Base-by-base conservation (phyloP, 2,888 invertebrate species). In the Hemistola chrysoprasaria region DNA sequence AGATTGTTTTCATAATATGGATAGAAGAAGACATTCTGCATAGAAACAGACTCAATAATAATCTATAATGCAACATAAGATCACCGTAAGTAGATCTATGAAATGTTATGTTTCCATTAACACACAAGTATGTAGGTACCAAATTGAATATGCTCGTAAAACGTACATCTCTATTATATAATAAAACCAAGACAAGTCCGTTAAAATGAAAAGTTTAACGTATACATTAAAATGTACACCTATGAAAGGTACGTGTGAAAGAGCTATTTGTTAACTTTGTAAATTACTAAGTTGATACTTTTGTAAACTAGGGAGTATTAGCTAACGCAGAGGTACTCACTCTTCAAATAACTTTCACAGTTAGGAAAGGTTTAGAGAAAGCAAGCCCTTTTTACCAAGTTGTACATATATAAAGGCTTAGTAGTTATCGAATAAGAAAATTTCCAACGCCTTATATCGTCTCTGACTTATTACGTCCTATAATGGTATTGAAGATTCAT, bases 251-350 rank as follows among this genome's bases (percentile, higher is more conserved):
- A 33, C 29, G 22, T 37, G 25, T 23, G 37, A 56, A 57, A 62
- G 54, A 61, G 49, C 56, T 59, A 57, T 47, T 55, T 64, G 59
- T 70, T 66, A 49, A 56, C 56, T 63, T 55, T 60, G 59, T 56
- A 66, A 66, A 71, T 71, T 62, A 61, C 58, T 56, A 54, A 56
- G 47, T 47, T 44, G 39, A 52, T 49, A 36, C 35, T 28, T 44
- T 36, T 45, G 47, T 48, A 45, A 45, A 49, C 43, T 44, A 34
- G 37, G 48, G 33, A 44, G 44, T 41, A 37, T 10, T n/a, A n/a
- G n/a, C 31, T 26, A 30, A 28, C 11, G 10, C 11, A 37, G 6
- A 16, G 22, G 11, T 22, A 32, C 37, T 46, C 34, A 52, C 47
- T 59, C 46, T 47, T 52, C 41, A 55, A 54, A 59, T 55, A 56